phyloP scores from a whole-genome alignment of 2,797 vertebrate genomes.

The Artibeus jamaicensis region DNA sequence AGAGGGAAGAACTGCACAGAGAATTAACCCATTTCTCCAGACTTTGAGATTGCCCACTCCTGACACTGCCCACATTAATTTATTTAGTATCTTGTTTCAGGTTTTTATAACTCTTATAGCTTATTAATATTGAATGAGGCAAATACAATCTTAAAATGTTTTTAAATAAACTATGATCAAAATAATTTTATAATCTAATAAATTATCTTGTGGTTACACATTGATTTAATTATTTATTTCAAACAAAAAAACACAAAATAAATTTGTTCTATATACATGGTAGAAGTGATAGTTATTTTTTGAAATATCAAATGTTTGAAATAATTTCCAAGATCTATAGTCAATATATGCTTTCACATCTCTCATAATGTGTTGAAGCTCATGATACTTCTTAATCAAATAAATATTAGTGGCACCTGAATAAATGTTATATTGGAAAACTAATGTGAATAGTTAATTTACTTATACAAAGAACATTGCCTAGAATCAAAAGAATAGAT shows the following conservation, averaged over 20 bases:
- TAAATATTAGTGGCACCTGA: not conserved
- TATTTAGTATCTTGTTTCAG: slow-evolving; percentile 20
- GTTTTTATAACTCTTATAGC: not conserved
- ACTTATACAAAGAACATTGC: not conserved
- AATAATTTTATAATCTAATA: slow-evolving; percentile 19
- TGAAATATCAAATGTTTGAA: slow-evolving; percentile 18
- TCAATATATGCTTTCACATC: not conserved
- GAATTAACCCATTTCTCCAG: not conserved
- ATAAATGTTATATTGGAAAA: not conserved
- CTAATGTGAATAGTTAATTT: not conserved
- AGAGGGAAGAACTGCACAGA: not conserved
- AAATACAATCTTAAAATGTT: slow-evolving; percentile 23
- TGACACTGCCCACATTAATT: not conserved
- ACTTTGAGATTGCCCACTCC: too few species aligned
- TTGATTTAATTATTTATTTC: not conserved
- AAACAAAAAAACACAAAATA: slow-evolving; percentile 19
- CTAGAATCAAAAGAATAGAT: not conserved
- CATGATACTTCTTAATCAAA: not conserved
- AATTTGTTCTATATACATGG: not conserved
- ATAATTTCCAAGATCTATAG: not conserved
- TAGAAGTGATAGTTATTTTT: not conserved
- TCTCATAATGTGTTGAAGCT: not conserved
- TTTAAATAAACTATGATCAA: slow-evolving; percentile 32
- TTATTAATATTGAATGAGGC: slow-evolving; percentile 26
- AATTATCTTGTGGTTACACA: not conserved